Conservation (phyloP, 2,113 vertebrate species). For the Crotalus horridus region DNA sequence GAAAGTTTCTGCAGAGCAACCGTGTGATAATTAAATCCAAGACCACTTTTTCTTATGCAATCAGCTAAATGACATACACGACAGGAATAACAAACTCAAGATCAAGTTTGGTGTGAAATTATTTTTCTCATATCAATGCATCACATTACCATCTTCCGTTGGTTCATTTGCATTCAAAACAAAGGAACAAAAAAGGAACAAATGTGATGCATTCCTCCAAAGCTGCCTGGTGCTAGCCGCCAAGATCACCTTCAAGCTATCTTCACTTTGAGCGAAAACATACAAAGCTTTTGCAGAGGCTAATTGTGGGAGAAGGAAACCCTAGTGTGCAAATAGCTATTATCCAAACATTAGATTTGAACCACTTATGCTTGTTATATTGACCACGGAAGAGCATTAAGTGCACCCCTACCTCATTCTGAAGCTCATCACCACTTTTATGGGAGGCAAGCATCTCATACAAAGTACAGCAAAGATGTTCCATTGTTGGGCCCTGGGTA, state of each 20-base stretch:
- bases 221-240: background rate
- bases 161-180: background rate
- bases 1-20: background rate
- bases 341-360: background rate
- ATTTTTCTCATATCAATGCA: background rate
- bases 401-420: slow-evolving; percentile 83
- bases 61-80: background rate
- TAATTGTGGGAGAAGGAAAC: background rate
- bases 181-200: background rate
- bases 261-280: background rate
- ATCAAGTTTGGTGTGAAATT: background rate
- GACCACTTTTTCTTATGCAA: background rate
- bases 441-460: slow-evolving; percentile 92
- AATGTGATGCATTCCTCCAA: background rate
- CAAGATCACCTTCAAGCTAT: background rate
- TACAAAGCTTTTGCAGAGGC: background rate
- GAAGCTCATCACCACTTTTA: slow-evolving; percentile 91
- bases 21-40: background rate
- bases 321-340: background rate
- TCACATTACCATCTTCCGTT: background rate
- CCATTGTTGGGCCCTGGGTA: slow-evolving; percentile 80
- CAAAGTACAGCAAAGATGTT: slow-evolving; percentile 92
- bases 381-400: background rate
- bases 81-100: background rate
- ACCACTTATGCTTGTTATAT: background rate